Percentiles rank a stretch among this genome's conserved stretches.
Evolutionary conservation across 2,797 vertebrate genomes (phyloP).

Genomic region (Sebastes jordani): DNA sequence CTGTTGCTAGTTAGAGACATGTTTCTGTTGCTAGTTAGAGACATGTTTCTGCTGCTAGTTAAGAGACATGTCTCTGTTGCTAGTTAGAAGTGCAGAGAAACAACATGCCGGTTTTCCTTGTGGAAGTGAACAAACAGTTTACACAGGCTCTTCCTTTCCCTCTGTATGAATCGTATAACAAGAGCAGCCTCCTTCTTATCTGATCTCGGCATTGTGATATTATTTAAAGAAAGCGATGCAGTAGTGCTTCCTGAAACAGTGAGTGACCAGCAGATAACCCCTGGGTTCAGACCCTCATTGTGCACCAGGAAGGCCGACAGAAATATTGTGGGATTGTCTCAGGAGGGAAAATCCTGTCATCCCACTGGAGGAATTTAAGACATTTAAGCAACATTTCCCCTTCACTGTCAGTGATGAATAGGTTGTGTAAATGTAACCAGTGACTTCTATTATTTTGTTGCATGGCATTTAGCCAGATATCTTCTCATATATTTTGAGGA

Average conservation of each 20-base stretch:
- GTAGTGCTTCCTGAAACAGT: conserved; percentile 71
- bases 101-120: conserved; percentile 30
- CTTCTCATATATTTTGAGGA: neutral
- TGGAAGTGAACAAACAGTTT: conserved; percentile 64
- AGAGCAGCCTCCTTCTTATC: conserved; percentile 72
- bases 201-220: conserved; percentile 78
- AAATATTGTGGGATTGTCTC: conserved; percentile 35
- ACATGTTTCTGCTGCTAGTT: no score
- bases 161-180: conserved; percentile 74
- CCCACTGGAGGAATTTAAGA: conserved; percentile 27
- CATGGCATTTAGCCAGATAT: neutral
- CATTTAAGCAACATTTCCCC: neutral
- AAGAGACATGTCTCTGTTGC: neutral
- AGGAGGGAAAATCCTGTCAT: conserved; percentile 35
- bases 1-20: no score
- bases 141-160: conserved; percentile 64
- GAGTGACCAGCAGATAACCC: conserved; percentile 74
- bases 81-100: conserved; percentile 17
- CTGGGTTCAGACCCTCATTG: conserved; percentile 55
- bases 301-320: conserved; percentile 48
- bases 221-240: conserved; percentile 81
- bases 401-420: neutral
- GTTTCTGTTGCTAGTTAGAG: accelerated
- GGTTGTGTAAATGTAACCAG: neutral
- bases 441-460: neutral